Evolutionary conservation across 2,888 invertebrate genomes (phyloP).

Genomic region (Pharmacophagus antenor): DNA sequence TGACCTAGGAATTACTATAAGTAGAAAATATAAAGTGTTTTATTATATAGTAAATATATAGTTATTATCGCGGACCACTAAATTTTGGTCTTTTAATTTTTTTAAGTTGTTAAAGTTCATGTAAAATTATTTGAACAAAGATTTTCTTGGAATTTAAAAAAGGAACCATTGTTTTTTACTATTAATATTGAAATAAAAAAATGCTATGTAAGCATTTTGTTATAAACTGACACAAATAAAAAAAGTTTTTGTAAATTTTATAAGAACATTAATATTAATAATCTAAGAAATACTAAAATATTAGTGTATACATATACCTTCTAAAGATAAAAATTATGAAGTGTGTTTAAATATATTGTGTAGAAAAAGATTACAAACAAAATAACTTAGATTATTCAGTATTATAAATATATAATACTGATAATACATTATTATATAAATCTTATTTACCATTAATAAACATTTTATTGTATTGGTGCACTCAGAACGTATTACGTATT

Average conservation of each 20-base stretch:
- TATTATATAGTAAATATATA: conserved; percentile 16
- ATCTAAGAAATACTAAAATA: conserved; percentile 24
- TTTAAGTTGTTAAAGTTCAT: background rate
- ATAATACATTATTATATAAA: background rate
- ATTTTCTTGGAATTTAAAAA: background rate
- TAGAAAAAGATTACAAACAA: no score
- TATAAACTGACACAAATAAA: conserved; percentile 31
- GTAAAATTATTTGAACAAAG: background rate
- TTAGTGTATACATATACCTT: background rate
- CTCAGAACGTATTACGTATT: background rate
- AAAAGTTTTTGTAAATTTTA: conserved; percentile 53
- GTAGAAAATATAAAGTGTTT: conserved; percentile 46
- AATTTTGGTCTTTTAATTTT: conserved; percentile 51
- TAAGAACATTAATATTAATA: conserved; percentile 41
- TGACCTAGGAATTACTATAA: conserved; percentile 41
- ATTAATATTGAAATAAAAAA: background rate
- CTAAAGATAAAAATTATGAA: background rate
- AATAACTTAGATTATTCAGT: no score
- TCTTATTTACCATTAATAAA: background rate
- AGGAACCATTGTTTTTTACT: background rate
- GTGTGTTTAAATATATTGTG: background rate
- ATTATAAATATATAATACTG: no score
- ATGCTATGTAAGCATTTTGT: background rate
- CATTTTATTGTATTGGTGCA: background rate
- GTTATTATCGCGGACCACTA: conserved; percentile 52